Evolutionary conservation across 1,140 invertebrate species (phyloP), one percentile per base, ranked within the genome.

Genomic region (Helicoverpa armigera): DNA sequence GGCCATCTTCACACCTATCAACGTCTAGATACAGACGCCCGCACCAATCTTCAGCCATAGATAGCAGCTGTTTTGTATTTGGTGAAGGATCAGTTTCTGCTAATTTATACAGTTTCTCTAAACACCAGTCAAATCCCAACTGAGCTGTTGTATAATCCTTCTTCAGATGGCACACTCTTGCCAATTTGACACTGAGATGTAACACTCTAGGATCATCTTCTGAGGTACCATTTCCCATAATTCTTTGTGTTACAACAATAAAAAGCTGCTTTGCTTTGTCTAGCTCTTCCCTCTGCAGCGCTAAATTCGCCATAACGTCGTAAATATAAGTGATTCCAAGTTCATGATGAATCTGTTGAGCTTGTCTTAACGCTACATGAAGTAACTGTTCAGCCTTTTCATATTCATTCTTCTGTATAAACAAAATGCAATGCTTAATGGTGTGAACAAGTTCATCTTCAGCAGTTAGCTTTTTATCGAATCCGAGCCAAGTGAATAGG

Each of bases 291-390:
- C 95, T 95, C 86, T 98, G 96, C 88, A 98, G 96, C 14, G 98
- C 98, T 63, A 99, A 95, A 95, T 99, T 99, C 7, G 98, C 98
- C 96, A 99, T 97, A 7, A 98, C 87, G 95, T 99, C 98, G 90
- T 97, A 98, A 78, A 99, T 97, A 87, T 99, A 98, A 10, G 98
- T 97, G 67, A 98, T 95, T 35, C 97, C 98, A 84, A 97, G 94
- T 82, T 96, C 89, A 93, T 98, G 96, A 69, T 97, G 95, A 56
- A 97, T 94, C 86, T 98, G 97, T 91, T 98, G 98, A 9, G 98
- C 98, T 90, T 98, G 95, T 67, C 96, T 96, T 63, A 99, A 94
- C 1, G 98, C 98, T 43, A 98, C 88, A 92, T 98, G 98, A 35
- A 99, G 95, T 91, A 98, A 96, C 90, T 97, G 96, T 92, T 99